Base-by-base conservation (phyloP, 2,797 vertebrate species). In the Coreius guichenoti region DNA sequence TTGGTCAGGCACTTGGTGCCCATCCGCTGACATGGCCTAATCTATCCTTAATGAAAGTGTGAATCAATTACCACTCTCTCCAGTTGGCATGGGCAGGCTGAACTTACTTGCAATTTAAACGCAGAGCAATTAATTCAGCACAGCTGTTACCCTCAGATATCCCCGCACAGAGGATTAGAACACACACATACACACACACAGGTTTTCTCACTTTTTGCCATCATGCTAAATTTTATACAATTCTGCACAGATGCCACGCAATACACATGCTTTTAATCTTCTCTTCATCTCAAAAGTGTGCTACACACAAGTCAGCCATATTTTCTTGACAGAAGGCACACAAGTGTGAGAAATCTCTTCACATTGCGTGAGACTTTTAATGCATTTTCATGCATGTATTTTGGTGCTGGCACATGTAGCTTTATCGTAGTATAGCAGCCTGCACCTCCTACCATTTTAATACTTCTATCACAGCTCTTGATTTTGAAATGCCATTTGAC, bases 31-130 rank as follows among this genome's bases (percentile, higher is more conserved):
- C 86, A 86, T 85, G 47, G 91, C 91, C 92, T 90, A 90, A 93
- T 92, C 88, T 88, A 82, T 86, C 82, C 86, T 91, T 89, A 89
- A 92, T 91, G 91, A 92, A 93, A 86, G 83, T 89, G 86, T 81
- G 90, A 93, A 93, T 94, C 92, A 91, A 91, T 94, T 93, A 91
- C 89, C 89, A 75, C 91, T 89, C 89, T 93, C 93, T 91, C 88
- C 87, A 79, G 87, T 92, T 90, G 87, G 90, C 91, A 90, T 92
- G 89, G 88, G 77, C 80, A 43, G 83, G 39, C 85, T 93, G 91
- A 91, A 92, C 91, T 90, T 87, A 47, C 80, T 86, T 91, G 91
- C 91, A 91, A 90, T 87, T 87, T 90, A 91, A 92, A 88, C 88
- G 86, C 49, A 80, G 80, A 87, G 89, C 87, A 90, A 90, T 93